These are phyloP conservation scores for Synergus itoensis DNA, from an alignment of 2,888 invertebrate genomes.

Conservation along the genomic window DNA sequence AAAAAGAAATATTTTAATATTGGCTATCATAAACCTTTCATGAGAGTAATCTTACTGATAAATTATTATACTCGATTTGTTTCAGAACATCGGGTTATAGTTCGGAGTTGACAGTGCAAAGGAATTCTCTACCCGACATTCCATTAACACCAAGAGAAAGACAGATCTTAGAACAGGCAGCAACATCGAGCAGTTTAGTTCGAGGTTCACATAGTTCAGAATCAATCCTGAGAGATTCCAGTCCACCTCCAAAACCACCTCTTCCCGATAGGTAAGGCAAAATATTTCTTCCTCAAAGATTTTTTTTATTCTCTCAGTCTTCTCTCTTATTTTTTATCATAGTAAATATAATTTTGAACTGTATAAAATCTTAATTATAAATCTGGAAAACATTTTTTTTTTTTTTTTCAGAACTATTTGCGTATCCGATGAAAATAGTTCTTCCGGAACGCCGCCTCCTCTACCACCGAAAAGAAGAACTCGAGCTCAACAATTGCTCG, in stretches of 20 bases:
- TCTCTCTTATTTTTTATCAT: not conserved
- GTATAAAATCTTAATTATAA: conserved; percentile 27
- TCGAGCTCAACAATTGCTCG: conserved; percentile 78
- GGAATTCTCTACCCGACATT: conserved; percentile 88
- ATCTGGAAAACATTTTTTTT: not conserved
- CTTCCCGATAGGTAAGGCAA: conserved; percentile 85
- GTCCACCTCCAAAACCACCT: conserved; percentile 92
- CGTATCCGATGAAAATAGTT: conserved; percentile 78
- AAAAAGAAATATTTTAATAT: too few species aligned
- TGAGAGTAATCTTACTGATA: not conserved
- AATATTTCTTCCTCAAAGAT: not conserved
- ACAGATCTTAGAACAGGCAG: conserved; percentile 82
- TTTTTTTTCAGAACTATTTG: conserved; percentile 50
- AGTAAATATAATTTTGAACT: too few species aligned
- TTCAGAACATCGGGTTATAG: conserved; percentile 74
- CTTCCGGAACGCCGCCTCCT: conserved; percentile 86
- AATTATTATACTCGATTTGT: conserved; percentile 14
- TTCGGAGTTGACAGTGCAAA: conserved; percentile 78
- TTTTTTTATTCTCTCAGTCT: not conserved
- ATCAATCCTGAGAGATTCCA: conserved; percentile 86
- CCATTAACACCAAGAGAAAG: conserved; percentile 89
- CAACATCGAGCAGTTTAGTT: conserved; percentile 81
- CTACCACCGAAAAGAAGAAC: conserved; percentile 87
- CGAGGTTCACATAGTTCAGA: conserved; percentile 90
- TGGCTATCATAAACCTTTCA: not conserved